phyloP scores from a whole-genome alignment of 2,888 invertebrate genomes.

The Teleiodes luculella region DNA sequence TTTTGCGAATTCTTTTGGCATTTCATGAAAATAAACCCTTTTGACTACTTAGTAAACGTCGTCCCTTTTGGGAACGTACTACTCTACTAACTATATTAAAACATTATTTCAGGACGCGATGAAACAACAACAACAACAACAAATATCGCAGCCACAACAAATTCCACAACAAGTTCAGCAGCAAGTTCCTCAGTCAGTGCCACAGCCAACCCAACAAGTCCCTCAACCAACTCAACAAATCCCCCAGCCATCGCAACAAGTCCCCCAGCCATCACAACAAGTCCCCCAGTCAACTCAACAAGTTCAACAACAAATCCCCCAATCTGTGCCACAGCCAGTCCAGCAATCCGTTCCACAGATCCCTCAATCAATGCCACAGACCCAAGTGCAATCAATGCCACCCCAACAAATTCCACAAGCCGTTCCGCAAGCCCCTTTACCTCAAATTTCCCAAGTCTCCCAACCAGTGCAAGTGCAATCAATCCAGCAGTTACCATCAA shows the following conservation, averaged over 20 bases:
- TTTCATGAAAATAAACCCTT: too few species aligned
- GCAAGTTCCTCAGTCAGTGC: slow-evolving; percentile 25
- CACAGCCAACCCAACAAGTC: slow-evolving; percentile 28
- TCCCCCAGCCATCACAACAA: slow-evolving; percentile 22
- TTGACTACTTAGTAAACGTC: too few species aligned
- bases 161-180: slow-evolving; percentile 22
- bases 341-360: not conserved
- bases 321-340: not conserved
- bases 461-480: not conserved
- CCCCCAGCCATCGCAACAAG: slow-evolving; percentile 28
- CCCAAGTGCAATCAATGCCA: not conserved
- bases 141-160: slow-evolving; percentile 26
- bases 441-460: not conserved
- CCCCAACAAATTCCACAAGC: not conserved
- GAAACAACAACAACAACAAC: too few species aligned
- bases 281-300: not conserved
- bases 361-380: not conserved
- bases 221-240: slow-evolving; percentile 20
- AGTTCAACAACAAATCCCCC: not conserved
- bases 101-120: too few species aligned
- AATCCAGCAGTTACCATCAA: not conserved
- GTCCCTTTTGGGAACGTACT: too few species aligned
- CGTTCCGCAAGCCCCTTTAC: too few species aligned
- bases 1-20: too few species aligned
- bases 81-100: too few species aligned